Evolutionary conservation across 2,888 invertebrate species (phyloP).

Genomic region (Actias luna): DNA sequence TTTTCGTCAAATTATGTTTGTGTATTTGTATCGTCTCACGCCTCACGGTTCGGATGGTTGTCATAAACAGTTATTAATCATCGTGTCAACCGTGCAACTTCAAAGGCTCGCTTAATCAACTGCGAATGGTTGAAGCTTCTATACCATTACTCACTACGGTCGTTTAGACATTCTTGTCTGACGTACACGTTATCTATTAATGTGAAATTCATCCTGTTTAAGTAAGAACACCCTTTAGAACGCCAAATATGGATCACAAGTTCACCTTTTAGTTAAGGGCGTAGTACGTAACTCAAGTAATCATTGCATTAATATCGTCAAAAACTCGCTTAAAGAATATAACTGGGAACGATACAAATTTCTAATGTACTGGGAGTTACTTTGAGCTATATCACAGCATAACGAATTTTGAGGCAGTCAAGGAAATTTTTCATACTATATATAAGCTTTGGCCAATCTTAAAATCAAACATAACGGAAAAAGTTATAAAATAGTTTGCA

Average conservation of each 20-base stretch:
- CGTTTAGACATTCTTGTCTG: slow-evolving; percentile 66
- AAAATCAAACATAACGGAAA: background rate
- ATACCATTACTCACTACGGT: slow-evolving; percentile 65
- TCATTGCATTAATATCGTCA: slow-evolving; percentile 3
- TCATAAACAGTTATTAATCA: slow-evolving; percentile 75
- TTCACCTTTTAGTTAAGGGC: background rate
- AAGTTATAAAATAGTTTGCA: too few relatives aligned
- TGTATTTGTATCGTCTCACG: slow-evolving; percentile 33
- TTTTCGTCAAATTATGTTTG: slow-evolving; percentile 32
- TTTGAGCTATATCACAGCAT: background rate
- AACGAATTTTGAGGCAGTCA: background rate
- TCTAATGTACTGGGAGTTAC: background rate
- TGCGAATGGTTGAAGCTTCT: slow-evolving; percentile 67
- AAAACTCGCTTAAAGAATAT: background rate
- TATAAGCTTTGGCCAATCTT: background rate
- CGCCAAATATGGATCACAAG: slow-evolving; percentile 13
- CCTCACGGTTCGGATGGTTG: slow-evolving; percentile 56
- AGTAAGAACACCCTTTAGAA: slow-evolving; percentile 23
- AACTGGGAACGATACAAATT: background rate
- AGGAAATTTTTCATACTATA: background rate
- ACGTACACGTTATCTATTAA: slow-evolving; percentile 54
- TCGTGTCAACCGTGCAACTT: slow-evolving; percentile 62
- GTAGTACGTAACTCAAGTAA: background rate
- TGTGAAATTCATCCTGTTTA: slow-evolving; percentile 44
- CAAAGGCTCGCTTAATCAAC: slow-evolving; percentile 75